phyloP scores from a whole-genome alignment of 30 jellyfish, hydroid and myxozoan genomes.

The Pelagia noctiluca region DNA sequence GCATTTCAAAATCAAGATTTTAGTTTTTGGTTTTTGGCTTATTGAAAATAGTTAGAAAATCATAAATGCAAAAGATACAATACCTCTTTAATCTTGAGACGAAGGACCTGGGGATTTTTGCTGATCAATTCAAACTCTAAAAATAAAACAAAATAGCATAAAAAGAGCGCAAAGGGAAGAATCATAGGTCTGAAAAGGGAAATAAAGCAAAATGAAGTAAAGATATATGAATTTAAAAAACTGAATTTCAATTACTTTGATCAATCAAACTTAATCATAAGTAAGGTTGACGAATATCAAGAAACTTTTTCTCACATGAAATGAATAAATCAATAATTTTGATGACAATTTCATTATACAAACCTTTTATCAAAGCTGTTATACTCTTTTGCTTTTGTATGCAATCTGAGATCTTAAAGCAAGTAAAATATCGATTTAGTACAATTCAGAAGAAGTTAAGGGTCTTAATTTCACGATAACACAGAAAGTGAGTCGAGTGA shows the following conservation, averaged over 20 bases:
- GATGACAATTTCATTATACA: neutral
- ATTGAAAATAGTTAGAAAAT: too few relatives aligned
- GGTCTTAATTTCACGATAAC: too few relatives aligned
- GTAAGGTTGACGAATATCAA: too few relatives aligned
- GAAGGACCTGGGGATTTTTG: slow-evolving; percentile 33
- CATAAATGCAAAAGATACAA: neutral
- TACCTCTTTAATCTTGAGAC: slow-evolving; percentile 54
- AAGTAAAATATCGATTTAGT: neutral
- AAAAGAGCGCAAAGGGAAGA: neutral
- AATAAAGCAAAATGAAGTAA: neutral
- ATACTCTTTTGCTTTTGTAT: slow-evolving; percentile 25
- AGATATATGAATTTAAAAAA: neutral
- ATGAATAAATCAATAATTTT: neutral
- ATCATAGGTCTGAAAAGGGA: neutral
- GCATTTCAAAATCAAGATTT: neutral
- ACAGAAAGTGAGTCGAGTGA: too few relatives aligned
- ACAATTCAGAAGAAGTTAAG: neutral
- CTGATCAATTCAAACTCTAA: slow-evolving; percentile 24
- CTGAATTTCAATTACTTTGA: too few relatives aligned
- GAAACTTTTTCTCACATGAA: neutral
- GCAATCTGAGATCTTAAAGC: slow-evolving; percentile 44
- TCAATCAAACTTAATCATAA: too few relatives aligned
- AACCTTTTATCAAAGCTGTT: slow-evolving; percentile 32
- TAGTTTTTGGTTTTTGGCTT: too few relatives aligned
- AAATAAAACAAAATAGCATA: neutral